Conservation (phyloP, 2,888 invertebrate genomes). For the Prosopocoilus inquinatus region DNA sequence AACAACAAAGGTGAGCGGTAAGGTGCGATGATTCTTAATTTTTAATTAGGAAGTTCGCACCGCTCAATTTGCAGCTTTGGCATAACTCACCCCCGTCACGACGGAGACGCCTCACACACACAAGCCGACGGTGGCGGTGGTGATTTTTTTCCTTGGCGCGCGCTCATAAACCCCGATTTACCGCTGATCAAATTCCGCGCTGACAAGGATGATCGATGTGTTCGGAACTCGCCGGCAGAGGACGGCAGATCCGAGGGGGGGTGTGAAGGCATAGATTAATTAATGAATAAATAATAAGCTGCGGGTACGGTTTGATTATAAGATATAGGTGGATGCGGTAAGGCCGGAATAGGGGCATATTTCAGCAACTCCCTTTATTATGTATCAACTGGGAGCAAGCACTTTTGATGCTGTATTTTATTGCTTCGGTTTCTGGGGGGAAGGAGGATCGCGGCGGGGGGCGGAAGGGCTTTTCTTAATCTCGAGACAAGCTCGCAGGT, state of each 20-base stretch:
- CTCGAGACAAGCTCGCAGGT: no score
- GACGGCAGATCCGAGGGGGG: conserved; percentile 10
- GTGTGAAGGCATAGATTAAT: conserved; percentile 48
- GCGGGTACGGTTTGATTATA: conserved; percentile 48
- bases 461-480: background rate
- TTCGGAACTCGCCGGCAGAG: background rate
- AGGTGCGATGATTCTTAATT: no score
- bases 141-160: background rate
- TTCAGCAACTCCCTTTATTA: conserved; percentile 42
- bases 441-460: conserved; percentile 3
- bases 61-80: no score
- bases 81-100: background rate
- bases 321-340: conserved; percentile 40
- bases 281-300: conserved; percentile 52
- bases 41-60: no score
- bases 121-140: background rate
- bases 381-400: conserved; percentile 39
- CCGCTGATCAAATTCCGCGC: conserved; percentile 21
- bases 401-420: conserved; percentile 39
- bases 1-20: no score
- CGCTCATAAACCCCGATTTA: background rate
- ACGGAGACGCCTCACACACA: background rate
- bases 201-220: conserved; percentile 6
- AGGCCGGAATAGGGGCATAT: conserved; percentile 37
- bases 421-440: conserved; percentile 21